Evolutionary conservation across 2,888 invertebrate genomes (phyloP).

Genomic region (Coleophora flavipennella): DNA sequence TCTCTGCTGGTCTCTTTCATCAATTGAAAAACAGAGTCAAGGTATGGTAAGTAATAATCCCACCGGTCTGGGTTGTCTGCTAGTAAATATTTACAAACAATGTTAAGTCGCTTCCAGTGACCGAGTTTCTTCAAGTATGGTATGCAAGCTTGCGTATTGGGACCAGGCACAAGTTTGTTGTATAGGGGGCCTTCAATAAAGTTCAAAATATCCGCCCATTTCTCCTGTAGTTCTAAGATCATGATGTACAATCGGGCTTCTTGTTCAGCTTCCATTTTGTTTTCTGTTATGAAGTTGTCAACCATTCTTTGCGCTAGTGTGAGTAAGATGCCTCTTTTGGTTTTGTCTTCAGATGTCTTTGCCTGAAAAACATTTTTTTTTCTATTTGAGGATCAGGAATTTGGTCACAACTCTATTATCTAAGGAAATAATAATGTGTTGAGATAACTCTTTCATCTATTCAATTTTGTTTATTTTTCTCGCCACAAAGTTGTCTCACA

Average conservation of each 20-base stretch:
- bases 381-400: too few species aligned
- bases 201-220: constrained; percentile 85
- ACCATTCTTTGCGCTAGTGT: constrained; percentile 96
- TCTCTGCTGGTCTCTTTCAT: constrained; percentile 44
- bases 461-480: too few species aligned
- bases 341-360: constrained; percentile 58
- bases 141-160: constrained; percentile 79
- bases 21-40: constrained; percentile 79
- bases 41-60: constrained; percentile 82
- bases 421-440: too few species aligned
- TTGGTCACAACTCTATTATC: too few species aligned
- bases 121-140: constrained; percentile 81
- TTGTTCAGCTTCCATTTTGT: constrained; percentile 93
- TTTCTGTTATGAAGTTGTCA: constrained; percentile 87
- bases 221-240: constrained; percentile 82
- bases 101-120: constrained; percentile 82
- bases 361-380: constrained; percentile 32
- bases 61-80: constrained; percentile 81
- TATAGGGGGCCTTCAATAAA: constrained; percentile 86
- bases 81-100: constrained; percentile 81
- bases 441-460: too few species aligned
- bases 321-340: constrained; percentile 80
- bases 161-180: constrained; percentile 77
- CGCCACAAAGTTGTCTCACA: too few species aligned
- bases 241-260: constrained; percentile 93